Conservation (phyloP, 2,113 vertebrate species). For the Hepsetus odoe region DNA sequence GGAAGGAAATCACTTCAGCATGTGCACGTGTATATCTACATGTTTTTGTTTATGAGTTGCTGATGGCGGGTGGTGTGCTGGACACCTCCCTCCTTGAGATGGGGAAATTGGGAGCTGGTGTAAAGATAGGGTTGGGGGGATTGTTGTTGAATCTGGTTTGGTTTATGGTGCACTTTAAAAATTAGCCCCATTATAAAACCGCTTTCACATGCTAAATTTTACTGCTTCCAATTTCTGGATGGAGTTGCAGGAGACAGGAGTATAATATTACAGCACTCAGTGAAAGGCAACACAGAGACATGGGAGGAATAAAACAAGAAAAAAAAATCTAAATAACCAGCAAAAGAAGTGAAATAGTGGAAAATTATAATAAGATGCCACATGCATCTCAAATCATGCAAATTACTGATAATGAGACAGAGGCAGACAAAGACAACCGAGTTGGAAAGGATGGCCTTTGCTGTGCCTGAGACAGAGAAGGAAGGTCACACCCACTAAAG, state of each 20-base stretch:
- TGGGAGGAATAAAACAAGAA: conserved; percentile 39
- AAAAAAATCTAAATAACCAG: conserved; percentile 38
- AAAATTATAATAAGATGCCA: not conserved
- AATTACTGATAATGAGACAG: not conserved
- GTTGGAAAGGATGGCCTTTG: not conserved
- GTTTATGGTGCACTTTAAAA: conserved; percentile 68
- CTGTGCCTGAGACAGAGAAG: conserved; percentile 5
- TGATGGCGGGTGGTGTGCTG: conserved; percentile 25
- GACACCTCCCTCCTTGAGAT: conserved; percentile 6
- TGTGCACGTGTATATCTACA: not conserved
- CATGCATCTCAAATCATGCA: too few species aligned
- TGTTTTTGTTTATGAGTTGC: conserved; percentile 43
- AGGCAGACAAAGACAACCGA: conserved; percentile 7
- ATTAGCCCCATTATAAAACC: conserved; percentile 68
- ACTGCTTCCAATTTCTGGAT: conserved; percentile 65
- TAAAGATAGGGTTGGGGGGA: not conserved
- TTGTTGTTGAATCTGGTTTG: conserved; percentile 63
- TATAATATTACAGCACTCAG: conserved; percentile 62
- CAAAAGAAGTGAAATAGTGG: conserved; percentile 18
- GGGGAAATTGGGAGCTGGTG: not conserved
- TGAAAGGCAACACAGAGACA: conserved; percentile 52
- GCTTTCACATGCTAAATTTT: conserved; percentile 58
- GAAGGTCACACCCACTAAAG: not conserved
- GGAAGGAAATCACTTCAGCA: conserved; percentile 36
- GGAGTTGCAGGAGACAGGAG: conserved; percentile 64